Evolutionary conservation across 1,140 invertebrate species (phyloP).

Genomic region (Lucilia sericata): DNA sequence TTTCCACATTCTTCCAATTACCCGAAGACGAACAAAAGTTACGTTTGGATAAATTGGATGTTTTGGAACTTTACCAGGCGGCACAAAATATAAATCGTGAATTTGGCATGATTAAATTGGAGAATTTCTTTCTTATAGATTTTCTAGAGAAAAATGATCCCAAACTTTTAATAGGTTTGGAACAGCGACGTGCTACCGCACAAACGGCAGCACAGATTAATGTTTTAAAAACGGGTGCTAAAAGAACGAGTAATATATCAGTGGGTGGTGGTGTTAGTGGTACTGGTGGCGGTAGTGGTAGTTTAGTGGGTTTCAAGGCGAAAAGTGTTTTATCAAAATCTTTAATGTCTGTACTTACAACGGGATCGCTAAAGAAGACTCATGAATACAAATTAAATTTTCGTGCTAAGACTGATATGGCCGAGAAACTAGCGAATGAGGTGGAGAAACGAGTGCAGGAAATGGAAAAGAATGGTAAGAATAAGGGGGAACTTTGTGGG

Average conservation of each 20-base stretch:
- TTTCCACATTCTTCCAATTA: slow-evolving; percentile 19
- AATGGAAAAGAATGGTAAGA: slow-evolving; percentile 59
- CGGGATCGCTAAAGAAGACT: slow-evolving; percentile 18
- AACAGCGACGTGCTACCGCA: slow-evolving; percentile 27
- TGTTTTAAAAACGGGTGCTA: background rate
- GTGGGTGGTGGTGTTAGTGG: slow-evolving; percentile 38
- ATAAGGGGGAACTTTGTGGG: no score
- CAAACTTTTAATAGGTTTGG: slow-evolving; percentile 54
- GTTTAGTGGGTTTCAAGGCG: slow-evolving; percentile 53
- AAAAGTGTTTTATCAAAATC: slow-evolving; percentile 16
- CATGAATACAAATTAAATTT: slow-evolving; percentile 56
- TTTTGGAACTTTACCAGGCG: slow-evolving; percentile 57
- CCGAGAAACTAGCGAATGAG: slow-evolving; percentile 58
- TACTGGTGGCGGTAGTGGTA: slow-evolving; percentile 49
- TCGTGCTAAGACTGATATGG: slow-evolving; percentile 62
- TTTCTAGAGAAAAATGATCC: slow-evolving; percentile 65
- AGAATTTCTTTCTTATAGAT: slow-evolving; percentile 61
- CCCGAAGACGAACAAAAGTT: slow-evolving; percentile 48
- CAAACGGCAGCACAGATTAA: background rate
- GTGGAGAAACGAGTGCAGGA: slow-evolving; percentile 58
- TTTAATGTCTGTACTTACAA: slow-evolving; percentile 49
- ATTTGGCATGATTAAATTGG: slow-evolving; percentile 54
- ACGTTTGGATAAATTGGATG: slow-evolving; percentile 51
- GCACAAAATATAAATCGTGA: slow-evolving; percentile 54
- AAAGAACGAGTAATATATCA: background rate